Evolutionary conservation across 1,140 invertebrate species (phyloP).

Genomic region (Amphibalanus amphitrite): DNA sequence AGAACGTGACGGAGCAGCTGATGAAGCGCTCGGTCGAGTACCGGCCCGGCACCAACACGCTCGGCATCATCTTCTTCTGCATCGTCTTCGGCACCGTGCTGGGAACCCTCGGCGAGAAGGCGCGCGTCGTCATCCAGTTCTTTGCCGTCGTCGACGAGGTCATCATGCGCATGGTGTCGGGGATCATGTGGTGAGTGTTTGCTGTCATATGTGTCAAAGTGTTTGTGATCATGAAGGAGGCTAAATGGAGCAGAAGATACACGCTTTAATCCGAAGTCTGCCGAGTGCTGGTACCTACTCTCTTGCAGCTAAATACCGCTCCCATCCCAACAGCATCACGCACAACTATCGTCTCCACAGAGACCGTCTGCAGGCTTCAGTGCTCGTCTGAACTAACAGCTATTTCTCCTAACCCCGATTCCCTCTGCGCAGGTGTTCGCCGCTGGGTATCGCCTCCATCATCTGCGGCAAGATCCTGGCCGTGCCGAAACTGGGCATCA

Average conservation of each 20-base stretch:
- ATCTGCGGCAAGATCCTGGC: conserved; percentile 79
- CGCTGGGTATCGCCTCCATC: conserved; percentile 73
- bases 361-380: too few relatives aligned
- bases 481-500: conserved; percentile 52
- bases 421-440: conserved; percentile 47
- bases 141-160: conserved; percentile 70
- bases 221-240: too few relatives aligned
- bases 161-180: conserved; percentile 75
- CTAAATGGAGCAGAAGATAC: too few relatives aligned
- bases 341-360: too few relatives aligned
- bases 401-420: too few relatives aligned
- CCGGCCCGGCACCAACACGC: conserved; percentile 64
- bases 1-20: background rate
- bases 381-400: too few relatives aligned
- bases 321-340: too few relatives aligned
- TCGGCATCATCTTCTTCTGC: conserved; percentile 77
- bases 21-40: conserved; percentile 13
- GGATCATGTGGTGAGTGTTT: conserved; percentile 64
- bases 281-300: too few relatives aligned
- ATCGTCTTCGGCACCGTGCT: conserved; percentile 66
- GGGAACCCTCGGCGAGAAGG: conserved; percentile 48
- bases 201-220: too few relatives aligned
- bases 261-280: too few relatives aligned
- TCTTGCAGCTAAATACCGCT: too few relatives aligned
- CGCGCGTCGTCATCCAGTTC: conserved; percentile 50